These are phyloP conservation scores for Limenitis camilla DNA, from an alignment of 2,888 invertebrate species.

Conservation along the genomic window DNA sequence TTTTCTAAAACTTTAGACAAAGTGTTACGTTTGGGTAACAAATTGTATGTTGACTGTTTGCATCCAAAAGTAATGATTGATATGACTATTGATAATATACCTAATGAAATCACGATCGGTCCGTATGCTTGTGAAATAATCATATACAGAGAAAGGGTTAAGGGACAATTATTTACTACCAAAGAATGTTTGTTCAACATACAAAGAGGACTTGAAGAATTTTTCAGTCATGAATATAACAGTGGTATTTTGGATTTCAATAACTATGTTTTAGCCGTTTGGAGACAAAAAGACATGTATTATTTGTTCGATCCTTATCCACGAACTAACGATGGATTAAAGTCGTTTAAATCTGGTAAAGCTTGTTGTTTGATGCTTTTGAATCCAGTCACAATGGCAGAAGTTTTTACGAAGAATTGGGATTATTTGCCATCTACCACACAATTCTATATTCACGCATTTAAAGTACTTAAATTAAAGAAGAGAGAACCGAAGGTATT, in stretches of 20 bases:
- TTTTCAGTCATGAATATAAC: slow-evolving; percentile 69
- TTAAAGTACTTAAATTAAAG: slow-evolving; percentile 74
- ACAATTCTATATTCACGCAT: slow-evolving; percentile 75
- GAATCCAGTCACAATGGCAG: slow-evolving; percentile 73
- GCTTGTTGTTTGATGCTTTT: slow-evolving; percentile 78
- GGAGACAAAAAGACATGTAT: slow-evolving; percentile 77
- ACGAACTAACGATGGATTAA: slow-evolving; percentile 71
- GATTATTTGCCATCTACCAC: slow-evolving; percentile 59
- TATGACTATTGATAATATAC: slow-evolving; percentile 69
- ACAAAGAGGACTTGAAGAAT: slow-evolving; percentile 60
- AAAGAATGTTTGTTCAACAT: slow-evolving; percentile 71
- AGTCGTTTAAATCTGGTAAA: slow-evolving; percentile 70
- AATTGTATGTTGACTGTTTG: slow-evolving; percentile 69
- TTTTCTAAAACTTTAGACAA: slow-evolving; percentile 74
- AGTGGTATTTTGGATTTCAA: slow-evolving; percentile 75
- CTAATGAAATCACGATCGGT: slow-evolving; percentile 72
- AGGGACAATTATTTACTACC: slow-evolving; percentile 63
- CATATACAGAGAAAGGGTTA: slow-evolving; percentile 69
- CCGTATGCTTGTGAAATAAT: slow-evolving; percentile 75
- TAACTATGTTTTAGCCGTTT: slow-evolving; percentile 73
- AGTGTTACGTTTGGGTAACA: slow-evolving; percentile 73
- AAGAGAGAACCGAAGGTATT: slow-evolving; percentile 52
- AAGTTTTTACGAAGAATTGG: slow-evolving; percentile 69
- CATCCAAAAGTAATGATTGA: slow-evolving; percentile 66
- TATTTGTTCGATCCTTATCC: slow-evolving; percentile 80